Percentiles rank a stretch among this genome's conserved stretches.
Evolutionary conservation across 2,888 invertebrate species (phyloP).

Genomic region (Ryuthela nishihirai): DNA sequence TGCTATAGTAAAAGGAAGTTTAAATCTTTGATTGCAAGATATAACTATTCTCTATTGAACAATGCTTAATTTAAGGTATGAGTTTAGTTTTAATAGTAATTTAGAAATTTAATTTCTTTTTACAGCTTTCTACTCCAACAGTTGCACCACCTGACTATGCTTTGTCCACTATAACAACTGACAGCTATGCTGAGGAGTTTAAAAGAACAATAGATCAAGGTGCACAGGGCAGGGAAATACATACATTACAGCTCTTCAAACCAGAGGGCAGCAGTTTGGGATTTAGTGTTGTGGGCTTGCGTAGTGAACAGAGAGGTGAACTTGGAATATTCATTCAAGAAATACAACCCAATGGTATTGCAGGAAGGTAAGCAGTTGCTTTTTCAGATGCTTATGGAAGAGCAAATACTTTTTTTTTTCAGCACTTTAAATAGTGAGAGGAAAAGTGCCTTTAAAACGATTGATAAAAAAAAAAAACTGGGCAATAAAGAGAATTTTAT

Average conservation of each 20-base stretch:
- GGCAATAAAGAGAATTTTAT: too few species aligned
- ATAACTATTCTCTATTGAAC: too few species aligned
- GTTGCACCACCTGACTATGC: slow-evolving; percentile 37
- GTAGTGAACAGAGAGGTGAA: slow-evolving; percentile 61
- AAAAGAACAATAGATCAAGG: slow-evolving; percentile 57
- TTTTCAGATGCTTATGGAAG: background rate
- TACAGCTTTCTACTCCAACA: slow-evolving; percentile 21
- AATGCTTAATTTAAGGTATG: too few species aligned
- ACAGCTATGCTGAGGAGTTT: slow-evolving; percentile 57
- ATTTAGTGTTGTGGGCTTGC: slow-evolving; percentile 63
- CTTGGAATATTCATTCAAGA: slow-evolving; percentile 65
- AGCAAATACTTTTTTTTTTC: too few species aligned
- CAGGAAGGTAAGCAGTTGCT: slow-evolving; percentile 58
- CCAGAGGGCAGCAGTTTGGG: slow-evolving; percentile 64
- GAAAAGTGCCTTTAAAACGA: too few species aligned
- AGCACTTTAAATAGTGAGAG: too few species aligned
- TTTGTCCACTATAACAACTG: slow-evolving; percentile 41
- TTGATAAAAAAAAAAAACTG: too few species aligned
- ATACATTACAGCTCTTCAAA: slow-evolving; percentile 60
- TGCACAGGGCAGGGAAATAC: slow-evolving; percentile 59
- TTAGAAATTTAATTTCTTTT: too few species aligned
- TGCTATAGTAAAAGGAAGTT: too few species aligned
- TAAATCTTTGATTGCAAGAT: too few species aligned
- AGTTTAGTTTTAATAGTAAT: too few species aligned
- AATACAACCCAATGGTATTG: slow-evolving; percentile 62